Conservation (phyloP, 2,113 vertebrate genomes). For the Semicossyphus pulcher region DNA sequence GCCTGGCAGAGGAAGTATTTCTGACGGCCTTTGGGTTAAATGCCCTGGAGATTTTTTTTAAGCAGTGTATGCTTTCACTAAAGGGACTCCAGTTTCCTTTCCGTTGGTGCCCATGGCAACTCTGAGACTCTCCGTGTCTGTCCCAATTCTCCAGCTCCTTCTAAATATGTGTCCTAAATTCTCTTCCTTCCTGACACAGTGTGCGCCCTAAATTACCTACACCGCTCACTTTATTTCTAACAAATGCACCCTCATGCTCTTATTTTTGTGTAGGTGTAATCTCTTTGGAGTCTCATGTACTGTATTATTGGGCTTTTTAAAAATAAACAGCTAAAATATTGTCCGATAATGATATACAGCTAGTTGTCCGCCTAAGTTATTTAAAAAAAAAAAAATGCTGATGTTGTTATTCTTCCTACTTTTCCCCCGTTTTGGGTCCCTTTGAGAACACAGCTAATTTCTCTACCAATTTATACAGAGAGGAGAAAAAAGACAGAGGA, state of each 20-base stretch:
- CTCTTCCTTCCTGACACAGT: conserved; percentile 48
- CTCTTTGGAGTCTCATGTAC: background rate
- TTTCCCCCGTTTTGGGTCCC: background rate
- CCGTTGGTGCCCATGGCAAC: conserved; percentile 65
- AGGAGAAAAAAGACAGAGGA: background rate
- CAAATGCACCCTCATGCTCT: background rate
- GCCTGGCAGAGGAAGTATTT: conserved; percentile 26
- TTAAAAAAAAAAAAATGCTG: too few species aligned
- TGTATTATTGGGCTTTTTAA: background rate
- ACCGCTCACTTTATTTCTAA: conserved; percentile 8
- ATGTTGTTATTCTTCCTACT: background rate
- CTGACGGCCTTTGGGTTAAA: conserved; percentile 54
- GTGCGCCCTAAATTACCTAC: conserved; percentile 48
- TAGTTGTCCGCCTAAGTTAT: background rate
- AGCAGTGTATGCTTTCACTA: conserved; percentile 41
- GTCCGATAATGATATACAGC: background rate
- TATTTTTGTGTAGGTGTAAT: conserved; percentile 12
- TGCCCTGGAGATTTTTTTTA: conserved; percentile 58
- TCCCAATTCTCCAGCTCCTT: conserved; percentile 64
- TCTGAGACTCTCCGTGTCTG: conserved; percentile 48
- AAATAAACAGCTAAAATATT: background rate
- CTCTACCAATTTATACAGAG: background rate
- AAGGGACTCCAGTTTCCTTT: conserved; percentile 54
- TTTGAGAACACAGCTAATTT: background rate
- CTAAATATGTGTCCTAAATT: conserved; percentile 62